Evolutionary conservation across 2,888 invertebrate species (phyloP), one percentile per base, ranked within the genome.

Genomic region (Netelia inedita): DNA sequence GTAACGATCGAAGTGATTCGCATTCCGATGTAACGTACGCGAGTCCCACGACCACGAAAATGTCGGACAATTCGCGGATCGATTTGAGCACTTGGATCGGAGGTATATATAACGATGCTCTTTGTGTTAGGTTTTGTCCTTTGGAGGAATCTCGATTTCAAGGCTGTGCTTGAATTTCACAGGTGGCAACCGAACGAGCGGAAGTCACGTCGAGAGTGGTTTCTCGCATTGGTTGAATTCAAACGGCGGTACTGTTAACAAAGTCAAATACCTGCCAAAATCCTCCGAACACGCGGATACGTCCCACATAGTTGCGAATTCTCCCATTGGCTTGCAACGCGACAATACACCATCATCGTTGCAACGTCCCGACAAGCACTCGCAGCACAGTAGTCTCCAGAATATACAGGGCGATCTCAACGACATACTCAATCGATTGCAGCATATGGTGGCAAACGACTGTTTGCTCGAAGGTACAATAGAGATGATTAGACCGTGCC

Each of bases 401-500:
- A 94, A 94, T 87, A 94, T 96, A 71, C 96, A 96, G 88, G 96
- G 95, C 0, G 96, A 96, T 90, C 91, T 97, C 5, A 96, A 96
- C 90, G 95, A 96, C 1, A 96, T 96, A 21, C 91, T 97, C 72
- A 96, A 96, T 46, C 95, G 96, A 86, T 93, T 97, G 87, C 96
- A 96, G 92, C 96, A 96, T 93, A 96, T 96, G 93, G 93, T 97
- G 74, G 96, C 96, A 0, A 95, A 96, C 87, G 96, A 96, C 91
- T 96, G 96, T 89, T 94, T 95, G 84, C 94, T 96, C 86, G 96
- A 96, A 88, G 96, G 96, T 95, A 89, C 93, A 89, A 55, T 57
- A 41, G n/a, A 66, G 35, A 43, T 43, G 61, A 53, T 19, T 19
- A 6, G 10, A 57, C 8, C 53, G 53, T n/a, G 14, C 5, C 1